Conservation (phyloP, 37 sponge, comb jelly and placozoan species). For the Theonella swinhoei region DNA sequence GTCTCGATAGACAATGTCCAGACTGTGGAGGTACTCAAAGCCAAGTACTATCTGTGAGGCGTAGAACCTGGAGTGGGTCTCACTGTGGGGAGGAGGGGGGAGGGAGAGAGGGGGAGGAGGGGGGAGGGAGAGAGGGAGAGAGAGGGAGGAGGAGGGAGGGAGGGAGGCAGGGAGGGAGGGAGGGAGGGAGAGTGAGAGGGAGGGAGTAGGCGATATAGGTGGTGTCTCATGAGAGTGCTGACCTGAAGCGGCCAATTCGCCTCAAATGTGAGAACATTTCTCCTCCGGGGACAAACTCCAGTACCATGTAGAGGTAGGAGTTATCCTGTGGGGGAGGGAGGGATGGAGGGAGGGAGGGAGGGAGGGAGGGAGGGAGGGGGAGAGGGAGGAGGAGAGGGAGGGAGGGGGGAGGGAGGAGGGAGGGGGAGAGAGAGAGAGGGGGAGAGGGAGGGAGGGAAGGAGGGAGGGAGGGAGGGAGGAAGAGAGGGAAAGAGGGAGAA, state of each 20-base stretch:
- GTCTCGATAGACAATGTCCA: constrained; percentile 99
- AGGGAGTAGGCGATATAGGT: neutral
- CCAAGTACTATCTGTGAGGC: constrained; percentile 97
- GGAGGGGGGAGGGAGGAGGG: too few species aligned
- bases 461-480: too few species aligned
- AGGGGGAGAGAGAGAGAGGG: too few species aligned
- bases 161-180: neutral
- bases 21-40: constrained; percentile 96
- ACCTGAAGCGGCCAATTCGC: constrained; percentile 94
- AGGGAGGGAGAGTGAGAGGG: neutral
- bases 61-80: constrained; percentile 92
- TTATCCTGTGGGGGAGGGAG: constrained; percentile 61
- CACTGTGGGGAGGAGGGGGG: neutral
- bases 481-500: too few species aligned
- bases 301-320: constrained; percentile 97
- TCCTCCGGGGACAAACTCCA: constrained; percentile 96
- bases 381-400: too few species aligned
- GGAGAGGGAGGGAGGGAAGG: too few species aligned
- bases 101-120: constrained; percentile 3
- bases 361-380: too few species aligned
- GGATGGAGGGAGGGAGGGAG: neutral
- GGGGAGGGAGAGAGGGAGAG: neutral
- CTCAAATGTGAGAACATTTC: constrained; percentile 96
- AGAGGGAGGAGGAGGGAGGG: neutral
- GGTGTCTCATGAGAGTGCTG: constrained; percentile 8